These are phyloP conservation scores for Eremobia ochroleuca DNA, from an alignment of 2,888 invertebrate genomes.

Conservation along the genomic window DNA sequence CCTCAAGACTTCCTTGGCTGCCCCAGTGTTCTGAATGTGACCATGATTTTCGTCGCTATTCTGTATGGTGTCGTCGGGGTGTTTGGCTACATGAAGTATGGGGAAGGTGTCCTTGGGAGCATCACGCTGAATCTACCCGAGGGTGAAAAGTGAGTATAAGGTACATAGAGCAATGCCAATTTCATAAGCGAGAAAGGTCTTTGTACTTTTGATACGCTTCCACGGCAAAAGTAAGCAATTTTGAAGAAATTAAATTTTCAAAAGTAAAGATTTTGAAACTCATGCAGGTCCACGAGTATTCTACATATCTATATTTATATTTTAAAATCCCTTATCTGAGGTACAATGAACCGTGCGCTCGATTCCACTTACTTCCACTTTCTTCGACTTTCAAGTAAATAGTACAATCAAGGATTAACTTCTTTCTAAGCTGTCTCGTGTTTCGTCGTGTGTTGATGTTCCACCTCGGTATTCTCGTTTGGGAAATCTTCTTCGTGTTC, in stretches of 20 bases:
- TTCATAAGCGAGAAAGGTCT: not conserved
- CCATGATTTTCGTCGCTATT: slow-evolving; percentile 95
- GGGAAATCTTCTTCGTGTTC: no score
- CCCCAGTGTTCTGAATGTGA: slow-evolving; percentile 96
- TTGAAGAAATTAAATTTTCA: no score
- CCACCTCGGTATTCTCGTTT: no score
- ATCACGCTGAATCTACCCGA: slow-evolving; percentile 96
- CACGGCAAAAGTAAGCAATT: not conserved
- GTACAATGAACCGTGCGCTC: no score
- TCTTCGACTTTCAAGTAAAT: no score
- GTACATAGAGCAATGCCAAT: not conserved
- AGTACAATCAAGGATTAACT: no score
- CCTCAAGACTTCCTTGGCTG: slow-evolving; percentile 95
- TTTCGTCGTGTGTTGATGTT: no score
- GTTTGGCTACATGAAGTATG: slow-evolving; percentile 96
- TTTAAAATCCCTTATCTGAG: no score
- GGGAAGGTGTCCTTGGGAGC: slow-evolving; percentile 92
- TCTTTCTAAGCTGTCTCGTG: no score
- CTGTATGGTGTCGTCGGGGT: slow-evolving; percentile 96
- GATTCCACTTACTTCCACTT: no score
- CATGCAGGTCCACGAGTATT: no score
- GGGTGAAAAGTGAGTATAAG: slow-evolving; percentile 91
- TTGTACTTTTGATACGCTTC: not conserved
- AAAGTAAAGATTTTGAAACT: not conserved
- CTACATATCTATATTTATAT: no score